A percentile compares a stretch with the other conserved stretches of the same genome.
Conservation (phyloP, 2,797 vertebrate species). For the Ptychobarbus kaznakovi region DNA sequence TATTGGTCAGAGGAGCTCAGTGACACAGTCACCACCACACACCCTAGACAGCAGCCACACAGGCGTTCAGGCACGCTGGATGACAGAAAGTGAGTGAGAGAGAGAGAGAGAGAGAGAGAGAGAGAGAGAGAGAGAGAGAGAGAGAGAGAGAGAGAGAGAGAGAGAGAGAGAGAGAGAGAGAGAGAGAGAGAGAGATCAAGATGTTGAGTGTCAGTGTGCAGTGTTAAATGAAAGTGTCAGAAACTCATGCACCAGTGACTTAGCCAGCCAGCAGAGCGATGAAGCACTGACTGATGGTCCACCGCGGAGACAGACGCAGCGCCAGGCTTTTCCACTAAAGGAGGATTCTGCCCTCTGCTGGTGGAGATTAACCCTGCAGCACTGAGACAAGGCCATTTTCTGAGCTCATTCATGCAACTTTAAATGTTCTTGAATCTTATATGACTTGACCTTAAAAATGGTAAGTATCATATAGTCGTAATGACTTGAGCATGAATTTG, state of each 20-base stretch:
- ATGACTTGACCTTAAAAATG: neutral
- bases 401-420: neutral
- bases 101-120: neutral
- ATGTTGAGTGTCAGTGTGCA: constrained; percentile 58
- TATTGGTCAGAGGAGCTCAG: constrained; percentile 69
- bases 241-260: constrained; percentile 49
- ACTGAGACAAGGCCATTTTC: neutral
- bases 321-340: constrained; percentile 65
- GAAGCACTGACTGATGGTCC: constrained; percentile 33
- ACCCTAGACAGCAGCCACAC: constrained; percentile 49
- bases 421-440: too few species aligned
- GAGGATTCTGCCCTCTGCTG: constrained; percentile 81
- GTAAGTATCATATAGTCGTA: neutral
- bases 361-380: constrained; percentile 53
- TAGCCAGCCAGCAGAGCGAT: constrained; percentile 52
- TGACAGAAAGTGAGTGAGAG: constrained; percentile 58
- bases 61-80: constrained; percentile 74
- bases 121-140: neutral
- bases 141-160: constrained; percentile 24
- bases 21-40: constrained; percentile 70
- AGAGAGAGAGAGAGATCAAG: neutral
- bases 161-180: neutral
- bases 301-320: constrained; percentile 34
- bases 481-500: neutral
- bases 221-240: constrained; percentile 67